These are phyloP conservation scores for Stenurella melanura DNA, from an alignment of 2,888 invertebrate genomes.

Conservation along the genomic window DNA sequence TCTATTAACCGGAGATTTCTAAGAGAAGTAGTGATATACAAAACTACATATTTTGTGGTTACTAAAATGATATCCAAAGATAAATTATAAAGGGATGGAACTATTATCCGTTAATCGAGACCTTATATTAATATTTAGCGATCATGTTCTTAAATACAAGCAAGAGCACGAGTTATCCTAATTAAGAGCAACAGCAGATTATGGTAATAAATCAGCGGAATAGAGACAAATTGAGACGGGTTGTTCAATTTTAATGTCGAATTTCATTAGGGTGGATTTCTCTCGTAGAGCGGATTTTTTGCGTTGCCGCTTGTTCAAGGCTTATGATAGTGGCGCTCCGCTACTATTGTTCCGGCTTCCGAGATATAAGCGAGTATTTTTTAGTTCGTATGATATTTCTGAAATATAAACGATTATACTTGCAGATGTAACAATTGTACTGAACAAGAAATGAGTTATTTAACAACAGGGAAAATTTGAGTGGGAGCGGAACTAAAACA, in stretches of 20 bases:
- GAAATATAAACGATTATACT: background rate
- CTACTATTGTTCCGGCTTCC: constrained; percentile 49
- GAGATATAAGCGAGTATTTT: constrained; percentile 35
- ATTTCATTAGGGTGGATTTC: constrained; percentile 45
- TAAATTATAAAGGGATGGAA: background rate
- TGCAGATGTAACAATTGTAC: too few species aligned
- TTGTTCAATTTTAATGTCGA: constrained; percentile 46
- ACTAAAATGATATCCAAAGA: background rate
- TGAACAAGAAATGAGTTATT: too few species aligned
- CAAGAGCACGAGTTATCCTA: constrained; percentile 24
- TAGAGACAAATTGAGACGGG: constrained; percentile 44
- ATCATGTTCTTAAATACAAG: constrained; percentile 14
- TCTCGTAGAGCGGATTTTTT: constrained; percentile 36
- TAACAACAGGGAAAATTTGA: too few species aligned
- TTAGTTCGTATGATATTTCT: background rate
- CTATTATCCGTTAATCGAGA: background rate
- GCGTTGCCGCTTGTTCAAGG: constrained; percentile 37
- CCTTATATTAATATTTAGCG: constrained; percentile 7
- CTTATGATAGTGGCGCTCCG: constrained; percentile 35
- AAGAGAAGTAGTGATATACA: too few species aligned
- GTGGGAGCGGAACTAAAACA: too few species aligned
- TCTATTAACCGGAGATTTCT: too few species aligned
- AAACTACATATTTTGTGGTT: too few species aligned
- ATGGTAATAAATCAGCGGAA: constrained; percentile 42
- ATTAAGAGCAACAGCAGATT: constrained; percentile 29